These are phyloP conservation scores for Scytalopus superciliaris DNA, from an alignment of 2,113 vertebrate species.

Conservation along the genomic window DNA sequence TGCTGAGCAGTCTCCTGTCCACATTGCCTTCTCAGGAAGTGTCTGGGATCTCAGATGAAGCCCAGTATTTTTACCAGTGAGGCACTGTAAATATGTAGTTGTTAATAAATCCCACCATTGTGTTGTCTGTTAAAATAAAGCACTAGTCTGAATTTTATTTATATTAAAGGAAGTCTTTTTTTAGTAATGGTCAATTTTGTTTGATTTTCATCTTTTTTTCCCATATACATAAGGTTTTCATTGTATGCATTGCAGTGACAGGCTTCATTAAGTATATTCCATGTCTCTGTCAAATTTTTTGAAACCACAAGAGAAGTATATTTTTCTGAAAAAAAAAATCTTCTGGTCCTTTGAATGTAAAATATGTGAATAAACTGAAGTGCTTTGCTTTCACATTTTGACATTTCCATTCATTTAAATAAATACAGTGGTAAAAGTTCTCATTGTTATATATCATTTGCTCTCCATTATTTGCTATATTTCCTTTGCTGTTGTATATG, in stretches of 20 bases:
- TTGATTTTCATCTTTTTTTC: background rate
- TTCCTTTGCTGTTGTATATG: background rate
- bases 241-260: background rate
- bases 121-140: constrained; percentile 59
- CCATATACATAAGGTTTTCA: background rate
- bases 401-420: constrained; percentile 38
- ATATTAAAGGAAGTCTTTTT: constrained; percentile 45
- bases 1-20: background rate
- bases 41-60: constrained; percentile 15
- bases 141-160: constrained; percentile 55
- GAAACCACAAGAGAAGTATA: background rate
- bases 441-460: background rate
- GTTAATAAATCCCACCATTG: constrained; percentile 46
- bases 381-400: constrained; percentile 25
- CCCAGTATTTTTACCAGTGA: background rate
- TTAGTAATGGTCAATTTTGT: background rate
- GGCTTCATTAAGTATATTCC: constrained; percentile 15
- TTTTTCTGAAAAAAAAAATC: background rate
- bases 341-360: constrained; percentile 28
- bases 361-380: constrained; percentile 39
- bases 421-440: constrained; percentile 40
- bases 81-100: constrained; percentile 67
- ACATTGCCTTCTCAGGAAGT: constrained; percentile 28
- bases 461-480: constrained; percentile 6
- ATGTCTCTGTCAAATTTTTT: background rate